Percentiles rank a stretch among this genome's conserved stretches.
phyloP scores from a whole-genome alignment of 2,888 invertebrate genomes.

The Hemicrepidius hirtus region DNA sequence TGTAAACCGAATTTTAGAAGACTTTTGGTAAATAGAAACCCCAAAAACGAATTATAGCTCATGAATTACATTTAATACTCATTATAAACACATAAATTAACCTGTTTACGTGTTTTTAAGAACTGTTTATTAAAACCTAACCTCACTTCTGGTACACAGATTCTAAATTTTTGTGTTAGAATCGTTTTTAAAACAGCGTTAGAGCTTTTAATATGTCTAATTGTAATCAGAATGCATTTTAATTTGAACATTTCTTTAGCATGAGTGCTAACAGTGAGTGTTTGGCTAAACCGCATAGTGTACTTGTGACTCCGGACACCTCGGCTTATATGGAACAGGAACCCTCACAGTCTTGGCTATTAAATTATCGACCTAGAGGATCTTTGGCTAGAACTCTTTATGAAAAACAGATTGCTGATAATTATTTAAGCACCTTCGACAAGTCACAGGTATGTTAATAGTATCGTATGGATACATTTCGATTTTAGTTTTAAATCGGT shows the following conservation, averaged over 20 bases:
- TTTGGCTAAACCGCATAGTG: neutral
- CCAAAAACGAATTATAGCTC: no score
- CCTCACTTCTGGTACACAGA: neutral
- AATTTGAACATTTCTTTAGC: neutral
- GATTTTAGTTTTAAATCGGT: neutral
- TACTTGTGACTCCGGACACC: neutral
- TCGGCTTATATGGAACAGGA: neutral
- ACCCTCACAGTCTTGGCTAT: constrained; percentile 36
- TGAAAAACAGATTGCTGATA: constrained; percentile 83
- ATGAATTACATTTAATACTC: neutral
- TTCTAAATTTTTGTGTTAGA: neutral
- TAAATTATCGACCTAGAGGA: constrained; percentile 79
- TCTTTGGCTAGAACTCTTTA: constrained; percentile 83
- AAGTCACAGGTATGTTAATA: constrained; percentile 80
- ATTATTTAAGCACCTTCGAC: constrained; percentile 79
- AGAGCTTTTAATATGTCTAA: neutral
- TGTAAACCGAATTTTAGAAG: neutral
- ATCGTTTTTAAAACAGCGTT: neutral
- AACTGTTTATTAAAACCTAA: neutral
- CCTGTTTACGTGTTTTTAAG: neutral
- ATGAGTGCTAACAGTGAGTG: constrained; percentile 26
- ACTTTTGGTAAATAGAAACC: neutral
- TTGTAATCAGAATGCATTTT: neutral
- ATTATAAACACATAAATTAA: neutral
- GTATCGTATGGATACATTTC: neutral